Evolutionary conservation across 2,113 vertebrate genomes (phyloP).

Genomic region (Todiramphus chloris): DNA sequence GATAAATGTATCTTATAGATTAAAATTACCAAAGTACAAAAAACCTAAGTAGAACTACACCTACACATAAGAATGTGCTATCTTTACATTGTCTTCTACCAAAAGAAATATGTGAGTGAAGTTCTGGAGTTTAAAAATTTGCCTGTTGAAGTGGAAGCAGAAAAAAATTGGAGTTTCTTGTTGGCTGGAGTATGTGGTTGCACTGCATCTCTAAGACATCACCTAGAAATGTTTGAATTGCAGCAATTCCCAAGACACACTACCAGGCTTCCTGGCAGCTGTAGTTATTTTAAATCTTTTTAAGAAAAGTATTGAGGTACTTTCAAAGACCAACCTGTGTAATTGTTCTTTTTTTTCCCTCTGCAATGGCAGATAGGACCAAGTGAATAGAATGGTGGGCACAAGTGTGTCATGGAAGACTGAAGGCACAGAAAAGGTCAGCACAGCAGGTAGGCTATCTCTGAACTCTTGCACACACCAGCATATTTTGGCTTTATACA

Average conservation of each 20-base stretch:
- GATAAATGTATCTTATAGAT: neutral
- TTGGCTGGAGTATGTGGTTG: neutral
- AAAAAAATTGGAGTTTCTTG: neutral
- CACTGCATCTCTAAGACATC: neutral
- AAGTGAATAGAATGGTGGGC: neutral
- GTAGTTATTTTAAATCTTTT: neutral
- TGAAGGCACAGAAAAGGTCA: neutral
- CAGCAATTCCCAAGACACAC: rapidly evolving
- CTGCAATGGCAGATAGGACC: neutral
- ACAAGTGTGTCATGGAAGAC: neutral
- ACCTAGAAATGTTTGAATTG: neutral
- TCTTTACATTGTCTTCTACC: neutral
- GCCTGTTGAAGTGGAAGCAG: neutral
- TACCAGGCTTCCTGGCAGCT: neutral
- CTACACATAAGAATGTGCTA: neutral
- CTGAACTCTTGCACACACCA: neutral
- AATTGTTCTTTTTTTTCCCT: neutral
- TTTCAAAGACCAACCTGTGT: neutral
- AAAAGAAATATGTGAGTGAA: neutral
- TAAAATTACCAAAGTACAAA: neutral
- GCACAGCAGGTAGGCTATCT: neutral
- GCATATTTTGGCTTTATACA: neutral
- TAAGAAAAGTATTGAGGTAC: neutral
- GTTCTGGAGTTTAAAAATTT: neutral
- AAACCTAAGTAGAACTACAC: neutral